Base-by-base conservation (phyloP, 2,888 invertebrate genomes). In the Cephus sareptanus region DNA sequence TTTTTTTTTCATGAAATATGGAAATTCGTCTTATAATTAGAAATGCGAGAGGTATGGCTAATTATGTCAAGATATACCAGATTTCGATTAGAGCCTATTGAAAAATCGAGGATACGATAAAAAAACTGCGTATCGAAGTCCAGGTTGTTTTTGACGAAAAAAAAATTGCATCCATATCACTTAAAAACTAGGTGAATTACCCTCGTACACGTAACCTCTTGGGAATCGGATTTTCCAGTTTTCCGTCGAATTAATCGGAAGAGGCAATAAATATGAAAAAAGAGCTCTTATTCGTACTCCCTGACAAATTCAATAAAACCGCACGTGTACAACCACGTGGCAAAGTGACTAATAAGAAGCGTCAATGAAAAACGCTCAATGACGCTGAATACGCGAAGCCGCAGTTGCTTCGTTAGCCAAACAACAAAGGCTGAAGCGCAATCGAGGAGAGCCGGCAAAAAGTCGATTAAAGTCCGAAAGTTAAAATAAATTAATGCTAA, bases 401-500 rank as follows among this genome's bases (percentile, higher is more conserved):
- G 56, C 9, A 23, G 56, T 23, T 9, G 23, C 9, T 23, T 6
- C 56, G 23, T 56, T 56, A 56, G 9, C 23, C 56, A 23, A 23
- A 23, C 23, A 56, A 56, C 23, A 23, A 56, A 56, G 56, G 1
- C 23, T 9, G 23, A 56, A 40, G 15, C 40, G 40, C 40, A 15
- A 23, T 23, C 9, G 2, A 56, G 9, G 56, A 23, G 23, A 2
- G 12, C 23, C 3, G 71, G 31, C 34, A 71, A 31, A 31, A 12
- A 12, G 4, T 71, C 71, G 71, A 71, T 71, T 71, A 71, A 71
- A 71, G 31, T 71, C 56, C 78, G 68, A 79, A 83, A 81, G 79
- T 78, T 82, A 82, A 83, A 85, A 86, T 86, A 83, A 85, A 84
- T 86, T 84, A 83, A 80, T 79, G 79, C 75, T 79, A 79, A 81